phyloP scores from a whole-genome alignment of 2,888 invertebrate species.

The Lasius platythorax region DNA sequence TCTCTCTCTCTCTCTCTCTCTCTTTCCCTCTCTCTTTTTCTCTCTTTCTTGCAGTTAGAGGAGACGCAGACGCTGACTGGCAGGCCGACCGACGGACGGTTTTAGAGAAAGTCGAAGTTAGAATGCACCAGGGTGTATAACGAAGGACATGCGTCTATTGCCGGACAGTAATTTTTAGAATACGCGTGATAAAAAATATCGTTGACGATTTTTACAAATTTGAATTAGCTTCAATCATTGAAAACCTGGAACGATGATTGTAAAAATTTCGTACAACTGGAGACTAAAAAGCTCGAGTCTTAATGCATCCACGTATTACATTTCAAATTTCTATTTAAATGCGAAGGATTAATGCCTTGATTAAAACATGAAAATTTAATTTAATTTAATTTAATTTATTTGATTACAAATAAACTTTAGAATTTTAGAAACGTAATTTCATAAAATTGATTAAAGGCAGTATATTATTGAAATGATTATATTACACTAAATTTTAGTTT shows the following conservation, averaged over 20 bases:
- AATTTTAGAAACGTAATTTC: neutral
- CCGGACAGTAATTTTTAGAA: constrained; percentile 25
- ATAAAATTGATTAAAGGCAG: neutral
- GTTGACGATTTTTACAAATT: neutral
- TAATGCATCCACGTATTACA: neutral
- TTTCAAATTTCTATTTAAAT: constrained; percentile 9
- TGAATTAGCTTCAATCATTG: neutral
- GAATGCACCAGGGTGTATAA: constrained; percentile 11
- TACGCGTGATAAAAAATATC: neutral
- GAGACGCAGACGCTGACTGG: constrained; percentile 42
- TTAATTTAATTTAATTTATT: neutral
- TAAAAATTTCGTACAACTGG: neutral
- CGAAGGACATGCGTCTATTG: constrained; percentile 35
- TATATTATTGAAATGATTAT: neutral
- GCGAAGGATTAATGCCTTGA: neutral
- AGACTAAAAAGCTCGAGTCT: neutral
- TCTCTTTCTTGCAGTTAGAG: constrained; percentile 36
- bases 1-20: neutral
- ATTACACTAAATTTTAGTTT: neutral
- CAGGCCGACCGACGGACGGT: constrained; percentile 14
- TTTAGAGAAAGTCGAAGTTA: constrained; percentile 44
- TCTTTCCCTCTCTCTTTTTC: neutral
- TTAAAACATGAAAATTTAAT: neutral
- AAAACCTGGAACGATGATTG: neutral
- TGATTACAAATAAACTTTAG: neutral